Conservation (phyloP, 2,113 vertebrate species). For the Melanerpes aurifrons region DNA sequence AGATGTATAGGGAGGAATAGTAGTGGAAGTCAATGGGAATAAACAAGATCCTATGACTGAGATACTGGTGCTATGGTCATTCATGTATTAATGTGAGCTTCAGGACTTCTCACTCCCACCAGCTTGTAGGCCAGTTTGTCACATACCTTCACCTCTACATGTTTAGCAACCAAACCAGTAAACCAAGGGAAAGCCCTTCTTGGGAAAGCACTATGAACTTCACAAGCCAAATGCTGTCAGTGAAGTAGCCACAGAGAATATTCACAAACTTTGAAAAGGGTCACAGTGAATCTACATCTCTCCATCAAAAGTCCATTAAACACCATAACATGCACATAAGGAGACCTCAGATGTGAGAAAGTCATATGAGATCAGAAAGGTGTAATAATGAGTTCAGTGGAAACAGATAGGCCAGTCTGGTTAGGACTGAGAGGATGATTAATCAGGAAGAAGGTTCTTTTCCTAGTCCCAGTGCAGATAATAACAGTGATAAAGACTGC, state of each 20-base stretch:
- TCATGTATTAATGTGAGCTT: not conserved
- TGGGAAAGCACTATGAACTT: not conserved
- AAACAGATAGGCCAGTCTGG: not conserved
- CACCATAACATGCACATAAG: not conserved
- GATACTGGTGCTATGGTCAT: not conserved
- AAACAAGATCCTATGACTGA: not conserved
- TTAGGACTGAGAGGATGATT: not conserved
- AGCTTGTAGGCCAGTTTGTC: not conserved
- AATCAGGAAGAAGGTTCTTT: not conserved
- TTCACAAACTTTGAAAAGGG: not conserved
- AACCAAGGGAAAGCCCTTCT: not conserved
- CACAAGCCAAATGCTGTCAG: not conserved
- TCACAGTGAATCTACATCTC: not conserved
- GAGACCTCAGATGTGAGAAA: not conserved
- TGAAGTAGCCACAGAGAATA: not conserved
- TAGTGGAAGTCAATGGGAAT: not conserved
- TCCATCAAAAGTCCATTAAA: not conserved
- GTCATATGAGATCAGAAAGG: not conserved
- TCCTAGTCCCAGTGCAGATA: not conserved
- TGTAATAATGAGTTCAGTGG: not conserved
- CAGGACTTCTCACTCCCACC: not conserved
- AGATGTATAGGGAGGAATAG: not conserved
- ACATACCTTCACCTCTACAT: not conserved
- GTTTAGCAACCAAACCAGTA: not conserved
- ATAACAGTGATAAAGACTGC: not conserved